Conservation (phyloP, 2,113 vertebrate species). For the Elephantulus edwardii region DNA sequence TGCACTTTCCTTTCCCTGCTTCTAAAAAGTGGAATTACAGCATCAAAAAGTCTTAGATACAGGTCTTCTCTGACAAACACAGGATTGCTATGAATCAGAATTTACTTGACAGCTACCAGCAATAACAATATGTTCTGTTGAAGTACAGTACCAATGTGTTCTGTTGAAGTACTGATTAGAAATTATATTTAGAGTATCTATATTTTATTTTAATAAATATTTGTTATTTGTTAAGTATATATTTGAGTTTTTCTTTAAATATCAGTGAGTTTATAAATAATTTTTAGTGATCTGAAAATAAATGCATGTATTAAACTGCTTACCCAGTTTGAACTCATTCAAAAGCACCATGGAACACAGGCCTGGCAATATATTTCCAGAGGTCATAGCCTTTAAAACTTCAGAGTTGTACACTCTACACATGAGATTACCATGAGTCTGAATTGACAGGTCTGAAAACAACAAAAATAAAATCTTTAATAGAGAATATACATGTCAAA, state of each 20-base stretch:
- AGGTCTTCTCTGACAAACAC: not conserved
- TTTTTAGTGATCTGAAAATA: constrained; percentile 25
- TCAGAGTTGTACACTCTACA: not conserved
- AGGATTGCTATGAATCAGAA: not conserved
- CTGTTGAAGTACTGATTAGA: not conserved
- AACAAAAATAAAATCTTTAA: constrained; percentile 26
- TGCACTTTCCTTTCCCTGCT: not conserved
- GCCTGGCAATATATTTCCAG: not conserved
- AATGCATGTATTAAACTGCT: not conserved
- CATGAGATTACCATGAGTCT: not conserved
- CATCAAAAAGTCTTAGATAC: not conserved
- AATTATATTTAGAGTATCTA: not conserved
- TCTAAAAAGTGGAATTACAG: not conserved
- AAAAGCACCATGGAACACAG: not conserved
- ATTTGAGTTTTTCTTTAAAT: constrained; percentile 35
- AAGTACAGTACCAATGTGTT: not conserved
- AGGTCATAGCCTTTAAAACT: not conserved
- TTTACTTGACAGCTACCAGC: not conserved
- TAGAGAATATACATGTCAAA: constrained; percentile 26
- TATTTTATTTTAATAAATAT: constrained; percentile 2
- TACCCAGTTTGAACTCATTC: not conserved
- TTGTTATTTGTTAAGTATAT: constrained; percentile 19
- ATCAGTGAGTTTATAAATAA: constrained; percentile 28
- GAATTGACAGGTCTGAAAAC: not conserved
- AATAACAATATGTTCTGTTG: not conserved